Conservation (phyloP, 2,113 vertebrate genomes). For the Barbus barbus region DNA sequence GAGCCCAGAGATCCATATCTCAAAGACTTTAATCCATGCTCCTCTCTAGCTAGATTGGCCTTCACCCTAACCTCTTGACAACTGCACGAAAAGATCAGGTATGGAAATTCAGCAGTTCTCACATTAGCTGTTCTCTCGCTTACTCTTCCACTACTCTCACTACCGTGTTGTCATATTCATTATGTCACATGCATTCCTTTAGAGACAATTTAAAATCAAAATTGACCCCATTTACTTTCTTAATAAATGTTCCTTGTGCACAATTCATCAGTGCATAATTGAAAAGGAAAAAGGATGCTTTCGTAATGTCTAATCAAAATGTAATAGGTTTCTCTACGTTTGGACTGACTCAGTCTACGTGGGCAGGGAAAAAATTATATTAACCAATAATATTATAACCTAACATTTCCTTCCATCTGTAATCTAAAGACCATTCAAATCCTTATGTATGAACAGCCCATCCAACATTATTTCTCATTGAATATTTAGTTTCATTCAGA, state of each 20-base stretch:
- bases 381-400: not conserved
- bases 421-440: not conserved
- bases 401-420: not conserved
- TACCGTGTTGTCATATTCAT: not conserved
- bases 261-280: not conserved
- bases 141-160: not conserved
- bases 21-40: constrained; percentile 88
- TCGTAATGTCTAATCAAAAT: not conserved
- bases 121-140: constrained; percentile 50
- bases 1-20: constrained; percentile 88
- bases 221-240: too few species aligned
- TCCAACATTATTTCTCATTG: not conserved
- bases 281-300: not conserved
- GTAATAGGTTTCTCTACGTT: not conserved
- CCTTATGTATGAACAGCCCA: not conserved
- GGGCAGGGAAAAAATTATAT: not conserved
- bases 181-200: not conserved
- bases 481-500: not conserved
- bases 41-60: constrained; percentile 80
- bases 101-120: constrained; percentile 75
- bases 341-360: not conserved
- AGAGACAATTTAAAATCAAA: not conserved
- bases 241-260: not conserved
- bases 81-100: constrained; percentile 83
- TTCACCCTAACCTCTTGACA: constrained; percentile 80